phyloP scores from a whole-genome alignment of 2,113 vertebrate genomes.

The Aphelocoma coerulescens region DNA sequence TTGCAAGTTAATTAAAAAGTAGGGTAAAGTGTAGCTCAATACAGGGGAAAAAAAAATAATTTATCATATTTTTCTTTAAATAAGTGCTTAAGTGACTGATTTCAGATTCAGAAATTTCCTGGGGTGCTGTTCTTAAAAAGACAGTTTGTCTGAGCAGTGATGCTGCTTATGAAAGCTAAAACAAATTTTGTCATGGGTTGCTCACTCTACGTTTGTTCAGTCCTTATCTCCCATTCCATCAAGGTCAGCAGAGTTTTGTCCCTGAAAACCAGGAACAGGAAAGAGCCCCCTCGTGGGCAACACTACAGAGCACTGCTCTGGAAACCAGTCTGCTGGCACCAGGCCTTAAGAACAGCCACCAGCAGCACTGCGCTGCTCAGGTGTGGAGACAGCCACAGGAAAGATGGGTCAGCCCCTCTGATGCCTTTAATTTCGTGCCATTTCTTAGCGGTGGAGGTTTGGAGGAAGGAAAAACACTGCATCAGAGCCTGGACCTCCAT shows the following conservation, averaged over 20 bases:
- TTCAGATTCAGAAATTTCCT: background rate
- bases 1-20: constrained; percentile 9
- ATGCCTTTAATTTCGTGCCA: background rate
- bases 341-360: background rate
- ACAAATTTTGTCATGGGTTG: background rate
- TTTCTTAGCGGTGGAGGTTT: background rate
- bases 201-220: background rate
- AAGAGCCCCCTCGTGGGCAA: accelerated
- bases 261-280: background rate
- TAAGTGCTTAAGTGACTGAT: background rate
- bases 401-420: background rate
- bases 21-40: background rate
- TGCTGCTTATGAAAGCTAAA: background rate
- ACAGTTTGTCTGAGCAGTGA: background rate
- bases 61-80: background rate
- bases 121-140: background rate
- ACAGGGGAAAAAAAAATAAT: background rate
- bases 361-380: background rate
- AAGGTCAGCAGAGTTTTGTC: background rate
- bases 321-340: background rate
- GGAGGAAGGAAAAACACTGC: background rate
- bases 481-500: background rate
- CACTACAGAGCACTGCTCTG: background rate
- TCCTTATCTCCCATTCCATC: background rate
- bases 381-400: background rate